phyloP scores from a whole-genome alignment of 2,888 invertebrate species.

The Aelia acuminata region DNA sequence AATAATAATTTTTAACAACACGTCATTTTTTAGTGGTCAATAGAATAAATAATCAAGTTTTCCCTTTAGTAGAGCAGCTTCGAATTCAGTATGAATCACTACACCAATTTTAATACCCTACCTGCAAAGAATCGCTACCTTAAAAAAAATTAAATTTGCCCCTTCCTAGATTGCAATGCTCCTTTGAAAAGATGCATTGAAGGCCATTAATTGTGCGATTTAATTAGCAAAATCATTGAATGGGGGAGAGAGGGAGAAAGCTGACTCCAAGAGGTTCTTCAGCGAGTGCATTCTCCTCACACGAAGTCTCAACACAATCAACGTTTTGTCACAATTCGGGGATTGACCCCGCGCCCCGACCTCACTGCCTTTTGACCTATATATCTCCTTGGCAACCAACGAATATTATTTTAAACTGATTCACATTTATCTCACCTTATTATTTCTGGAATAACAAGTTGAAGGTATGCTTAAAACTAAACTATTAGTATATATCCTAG shows the following conservation, averaged over 20 bases:
- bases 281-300: background rate
- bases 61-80: background rate
- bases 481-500: too few species aligned
- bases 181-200: slow-evolving; percentile 24
- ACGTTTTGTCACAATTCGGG: background rate
- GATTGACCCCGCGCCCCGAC: background rate
- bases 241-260: background rate
- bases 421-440: too few species aligned
- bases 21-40: background rate
- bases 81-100: too few species aligned
- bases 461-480: too few species aligned
- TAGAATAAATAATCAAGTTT: too few species aligned
- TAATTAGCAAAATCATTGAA: slow-evolving; percentile 27
- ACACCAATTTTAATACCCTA: background rate
- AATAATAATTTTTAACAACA: too few species aligned
- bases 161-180: background rate
- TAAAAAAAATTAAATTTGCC: background rate
- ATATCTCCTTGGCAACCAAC: too few species aligned
- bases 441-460: too few species aligned
- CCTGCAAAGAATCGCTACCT: background rate
- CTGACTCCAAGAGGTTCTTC: background rate
- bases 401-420: too few species aligned
- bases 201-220: slow-evolving; percentile 7
- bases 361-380: background rate
- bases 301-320: background rate